Conservation (phyloP, 2,888 invertebrate genomes). For the Tenthredo amoena region DNA sequence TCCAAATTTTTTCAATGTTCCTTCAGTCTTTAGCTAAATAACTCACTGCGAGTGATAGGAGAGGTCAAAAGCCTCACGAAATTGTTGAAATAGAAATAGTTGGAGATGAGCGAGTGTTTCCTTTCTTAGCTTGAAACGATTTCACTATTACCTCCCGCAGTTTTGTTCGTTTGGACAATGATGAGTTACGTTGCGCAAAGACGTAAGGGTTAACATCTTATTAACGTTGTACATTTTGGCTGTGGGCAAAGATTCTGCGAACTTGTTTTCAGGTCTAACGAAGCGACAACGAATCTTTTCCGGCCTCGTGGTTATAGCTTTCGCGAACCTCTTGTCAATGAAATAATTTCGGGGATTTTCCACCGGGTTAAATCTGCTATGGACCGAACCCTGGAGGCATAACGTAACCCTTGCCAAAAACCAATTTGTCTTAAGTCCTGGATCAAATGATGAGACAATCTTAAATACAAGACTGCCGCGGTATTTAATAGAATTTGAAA, state of each 20-base stretch:
- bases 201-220: neutral
- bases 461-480: neutral
- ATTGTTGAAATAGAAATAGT: neutral
- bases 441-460: neutral
- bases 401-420: conserved; percentile 25
- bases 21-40: neutral
- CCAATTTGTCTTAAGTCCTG: neutral
- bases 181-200: neutral
- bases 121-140: neutral
- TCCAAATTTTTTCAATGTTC: neutral
- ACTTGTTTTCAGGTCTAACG: neutral
- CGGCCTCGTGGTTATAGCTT: neutral
- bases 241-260: neutral
- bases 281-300: neutral
- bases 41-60: neutral
- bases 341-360: neutral
- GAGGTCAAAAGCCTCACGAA: neutral
- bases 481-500: neutral
- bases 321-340: neutral
- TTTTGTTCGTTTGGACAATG: neutral
- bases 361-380: neutral
- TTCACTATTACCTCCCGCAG: neutral
- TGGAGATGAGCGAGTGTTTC: neutral
- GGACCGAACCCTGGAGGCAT: neutral
- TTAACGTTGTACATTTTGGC: neutral